These are phyloP conservation scores for Pollenia griseotomentosa DNA, from an alignment of 2,888 invertebrate genomes.

Conservation along the genomic window DNA sequence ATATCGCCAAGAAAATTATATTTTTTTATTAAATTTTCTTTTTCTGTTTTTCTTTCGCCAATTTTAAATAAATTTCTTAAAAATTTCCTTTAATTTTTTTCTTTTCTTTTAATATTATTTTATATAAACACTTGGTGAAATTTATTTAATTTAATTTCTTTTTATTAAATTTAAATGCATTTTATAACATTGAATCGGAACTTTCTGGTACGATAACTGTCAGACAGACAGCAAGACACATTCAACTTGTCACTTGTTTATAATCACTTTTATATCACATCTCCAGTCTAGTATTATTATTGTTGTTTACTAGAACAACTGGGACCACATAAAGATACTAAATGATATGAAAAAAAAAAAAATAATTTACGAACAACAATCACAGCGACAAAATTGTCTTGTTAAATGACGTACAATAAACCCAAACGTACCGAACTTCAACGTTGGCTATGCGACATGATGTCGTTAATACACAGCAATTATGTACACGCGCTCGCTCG, in stretches of 20 bases:
- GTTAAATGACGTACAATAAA: slow-evolving; percentile 60
- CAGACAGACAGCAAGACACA: slow-evolving; percentile 8
- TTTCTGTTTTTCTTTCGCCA: background rate
- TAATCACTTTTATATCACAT: slow-evolving; percentile 57
- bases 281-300: slow-evolving; percentile 25
- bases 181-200: slow-evolving; percentile 18
- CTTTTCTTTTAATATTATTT: background rate
- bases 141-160: slow-evolving; percentile 44
- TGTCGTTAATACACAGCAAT: slow-evolving; percentile 57
- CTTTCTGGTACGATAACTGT: slow-evolving; percentile 54
- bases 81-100: background rate
- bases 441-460: slow-evolving; percentile 55
- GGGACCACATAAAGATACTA: slow-evolving; percentile 34
- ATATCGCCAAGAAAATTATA: no score
- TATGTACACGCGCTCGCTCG: slow-evolving; percentile 60
- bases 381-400: slow-evolving; percentile 53
- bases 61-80: no score
- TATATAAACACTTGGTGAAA: slow-evolving; percentile 19
- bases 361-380: slow-evolving; percentile 54
- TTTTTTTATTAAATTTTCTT: background rate
- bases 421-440: background rate
- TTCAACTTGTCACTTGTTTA: slow-evolving; percentile 65
- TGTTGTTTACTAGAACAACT: slow-evolving; percentile 15
- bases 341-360: slow-evolving; percentile 47
- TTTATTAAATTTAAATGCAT: slow-evolving; percentile 58